These are phyloP conservation scores for Anneissia japonica DNA, from an alignment of 35 echinoderm and acorn worm genomes.

Conservation along the genomic window DNA sequence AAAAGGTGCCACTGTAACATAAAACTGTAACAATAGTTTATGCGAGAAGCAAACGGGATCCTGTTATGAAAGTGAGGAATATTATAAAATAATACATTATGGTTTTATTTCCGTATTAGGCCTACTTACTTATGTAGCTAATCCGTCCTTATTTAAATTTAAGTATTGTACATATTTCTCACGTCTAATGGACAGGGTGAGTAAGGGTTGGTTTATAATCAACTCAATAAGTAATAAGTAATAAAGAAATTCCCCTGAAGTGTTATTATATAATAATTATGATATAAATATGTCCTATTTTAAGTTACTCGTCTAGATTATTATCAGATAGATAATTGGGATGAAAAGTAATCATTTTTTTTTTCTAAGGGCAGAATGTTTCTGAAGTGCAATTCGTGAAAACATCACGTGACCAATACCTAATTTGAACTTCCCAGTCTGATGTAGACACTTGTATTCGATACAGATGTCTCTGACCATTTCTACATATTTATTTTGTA, in stretches of 20 bases:
- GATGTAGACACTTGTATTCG: background rate
- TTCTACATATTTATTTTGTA: background rate
- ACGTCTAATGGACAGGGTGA: background rate
- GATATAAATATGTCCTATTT: background rate
- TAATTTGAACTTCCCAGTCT: background rate
- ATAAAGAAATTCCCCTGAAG: background rate
- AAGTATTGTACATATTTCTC: background rate
- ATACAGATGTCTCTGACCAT: background rate
- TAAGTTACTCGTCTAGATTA: background rate
- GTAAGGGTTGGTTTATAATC: too few species aligned
- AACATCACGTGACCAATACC: background rate
- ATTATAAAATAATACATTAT: too few species aligned
- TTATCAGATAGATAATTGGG: background rate
- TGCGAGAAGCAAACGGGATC: too few species aligned
- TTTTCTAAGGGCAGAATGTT: background rate
- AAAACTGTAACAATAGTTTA: too few species aligned
- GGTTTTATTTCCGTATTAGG: background rate
- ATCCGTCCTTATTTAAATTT: background rate
- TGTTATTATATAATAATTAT: background rate
- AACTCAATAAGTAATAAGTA: too few species aligned
- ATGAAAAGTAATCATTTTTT: background rate
- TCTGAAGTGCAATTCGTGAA: background rate
- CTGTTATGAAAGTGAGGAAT: too few species aligned
- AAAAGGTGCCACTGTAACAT: background rate
- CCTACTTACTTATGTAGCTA: background rate